A percentile compares a stretch with the other conserved stretches of the same genome.
These are phyloP conservation scores for Ailuropoda melanoleuca DNA, from an alignment of 2,113 vertebrate genomes.

Conservation along the genomic window DNA sequence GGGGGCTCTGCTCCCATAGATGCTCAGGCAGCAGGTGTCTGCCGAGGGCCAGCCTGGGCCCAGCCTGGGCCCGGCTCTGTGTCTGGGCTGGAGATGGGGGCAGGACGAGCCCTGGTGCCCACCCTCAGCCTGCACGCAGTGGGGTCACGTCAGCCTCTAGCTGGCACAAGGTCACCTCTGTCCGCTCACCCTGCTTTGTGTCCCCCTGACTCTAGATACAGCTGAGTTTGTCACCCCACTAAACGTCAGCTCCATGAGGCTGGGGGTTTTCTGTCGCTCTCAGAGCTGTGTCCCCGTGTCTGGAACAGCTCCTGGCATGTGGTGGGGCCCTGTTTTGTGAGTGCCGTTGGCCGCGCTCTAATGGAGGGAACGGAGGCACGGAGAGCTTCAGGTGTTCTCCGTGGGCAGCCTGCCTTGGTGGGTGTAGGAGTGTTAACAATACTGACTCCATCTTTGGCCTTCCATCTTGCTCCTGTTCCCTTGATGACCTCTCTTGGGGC, in stretches of 20 bases:
- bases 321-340: not conserved
- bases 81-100: not conserved
- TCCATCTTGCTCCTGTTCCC: not conserved
- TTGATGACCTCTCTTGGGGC: not conserved
- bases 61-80: not conserved
- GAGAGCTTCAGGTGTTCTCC: not conserved
- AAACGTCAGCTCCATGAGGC: accelerated
- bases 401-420: not conserved
- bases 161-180: accelerated
- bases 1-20: not conserved
- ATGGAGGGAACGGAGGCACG: not conserved
- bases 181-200: not conserved
- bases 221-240: not conserved
- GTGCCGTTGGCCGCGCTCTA: accelerated
- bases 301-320: accelerated
- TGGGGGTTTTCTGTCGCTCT: not conserved
- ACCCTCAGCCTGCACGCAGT: accelerated
- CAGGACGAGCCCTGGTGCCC: accelerated
- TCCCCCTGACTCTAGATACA: not conserved
- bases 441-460: not conserved
- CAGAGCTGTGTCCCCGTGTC: not conserved
- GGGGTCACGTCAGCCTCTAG: not conserved
- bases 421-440: not conserved
- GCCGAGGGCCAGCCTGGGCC: not conserved
- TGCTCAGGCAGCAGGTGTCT: not conserved